Conservation (phyloP, 2,888 invertebrate genomes). For the Stenotaenia linearis region DNA sequence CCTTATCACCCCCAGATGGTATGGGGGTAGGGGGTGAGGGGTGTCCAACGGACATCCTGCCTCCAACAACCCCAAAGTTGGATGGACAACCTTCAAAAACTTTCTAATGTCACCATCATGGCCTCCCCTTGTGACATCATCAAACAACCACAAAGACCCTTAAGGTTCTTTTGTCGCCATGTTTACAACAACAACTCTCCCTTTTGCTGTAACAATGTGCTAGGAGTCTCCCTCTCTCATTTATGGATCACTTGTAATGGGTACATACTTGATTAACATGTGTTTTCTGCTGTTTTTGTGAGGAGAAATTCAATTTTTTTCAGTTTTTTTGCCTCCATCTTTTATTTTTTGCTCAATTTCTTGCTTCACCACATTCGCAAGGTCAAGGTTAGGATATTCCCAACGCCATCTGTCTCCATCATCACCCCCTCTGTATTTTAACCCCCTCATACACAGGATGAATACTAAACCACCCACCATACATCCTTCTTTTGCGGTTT, state of each 20-base stretch:
- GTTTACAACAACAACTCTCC: constrained; percentile 24
- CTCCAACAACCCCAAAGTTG: constrained; percentile 19
- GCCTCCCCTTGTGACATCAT: constrained; percentile 24
- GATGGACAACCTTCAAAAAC: constrained; percentile 24
- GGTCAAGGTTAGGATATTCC: constrained; percentile 26
- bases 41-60: constrained; percentile 17
- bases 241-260: too few relatives aligned
- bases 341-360: neutral
- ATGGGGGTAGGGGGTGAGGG: neutral
- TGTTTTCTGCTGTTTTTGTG: too few relatives aligned
- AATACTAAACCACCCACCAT: constrained; percentile 1
- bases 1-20: constrained; percentile 21
- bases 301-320: neutral
- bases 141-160: constrained; percentile 15
- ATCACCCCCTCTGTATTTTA: neutral
- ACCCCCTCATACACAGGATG: constrained; percentile 2
- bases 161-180: neutral
- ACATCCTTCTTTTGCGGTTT: neutral
- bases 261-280: too few relatives aligned
- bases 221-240: neutral
- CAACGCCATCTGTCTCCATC: constrained; percentile 21
- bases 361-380: constrained; percentile 4
- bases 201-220: neutral
- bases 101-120: constrained; percentile 23
- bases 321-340: neutral